Evolutionary conservation across 2,888 invertebrate genomes (phyloP).

Genomic region (Phragmatobia fuliginosa): DNA sequence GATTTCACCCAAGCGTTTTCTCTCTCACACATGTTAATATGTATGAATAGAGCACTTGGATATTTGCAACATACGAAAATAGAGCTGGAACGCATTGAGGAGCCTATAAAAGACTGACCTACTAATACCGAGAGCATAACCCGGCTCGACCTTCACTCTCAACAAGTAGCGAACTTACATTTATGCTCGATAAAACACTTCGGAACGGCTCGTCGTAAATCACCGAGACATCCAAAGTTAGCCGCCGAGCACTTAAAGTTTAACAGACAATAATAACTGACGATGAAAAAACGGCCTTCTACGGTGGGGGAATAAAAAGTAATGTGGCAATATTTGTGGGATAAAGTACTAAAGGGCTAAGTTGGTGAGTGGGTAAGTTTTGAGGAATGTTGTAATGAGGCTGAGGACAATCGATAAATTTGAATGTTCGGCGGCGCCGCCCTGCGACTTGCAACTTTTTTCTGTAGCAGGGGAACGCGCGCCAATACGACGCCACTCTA

Average conservation of each 20-base stretch:
- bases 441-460: constrained; percentile 86
- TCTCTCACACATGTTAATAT: constrained; percentile 40
- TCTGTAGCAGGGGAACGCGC: constrained; percentile 79
- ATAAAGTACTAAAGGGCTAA: constrained; percentile 76
- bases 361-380: constrained; percentile 82
- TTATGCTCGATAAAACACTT: constrained; percentile 86
- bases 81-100: constrained; percentile 49
- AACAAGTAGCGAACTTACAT: constrained; percentile 84
- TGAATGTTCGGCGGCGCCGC: constrained; percentile 85
- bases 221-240: constrained; percentile 84
- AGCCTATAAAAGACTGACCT: constrained; percentile 72
- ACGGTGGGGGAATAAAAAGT: constrained; percentile 77
- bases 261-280: constrained; percentile 85
- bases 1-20: constrained; percentile 32
- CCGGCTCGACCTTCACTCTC: constrained; percentile 79
- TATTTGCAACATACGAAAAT: constrained; percentile 56
- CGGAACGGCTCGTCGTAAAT: constrained; percentile 83
- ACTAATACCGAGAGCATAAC: constrained; percentile 70
- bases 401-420: constrained; percentile 86
- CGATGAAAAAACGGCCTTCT: constrained; percentile 81
- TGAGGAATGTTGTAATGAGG: constrained; percentile 85
- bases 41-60: constrained; percentile 33
- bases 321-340: constrained; percentile 79
- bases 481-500: constrained; percentile 76
- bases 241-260: constrained; percentile 85